A percentile compares a stretch with the other conserved stretches of the same genome.
These are phyloP conservation scores for Tribolium freemani DNA, from an alignment of 2,888 invertebrate species.

Conservation along the genomic window DNA sequence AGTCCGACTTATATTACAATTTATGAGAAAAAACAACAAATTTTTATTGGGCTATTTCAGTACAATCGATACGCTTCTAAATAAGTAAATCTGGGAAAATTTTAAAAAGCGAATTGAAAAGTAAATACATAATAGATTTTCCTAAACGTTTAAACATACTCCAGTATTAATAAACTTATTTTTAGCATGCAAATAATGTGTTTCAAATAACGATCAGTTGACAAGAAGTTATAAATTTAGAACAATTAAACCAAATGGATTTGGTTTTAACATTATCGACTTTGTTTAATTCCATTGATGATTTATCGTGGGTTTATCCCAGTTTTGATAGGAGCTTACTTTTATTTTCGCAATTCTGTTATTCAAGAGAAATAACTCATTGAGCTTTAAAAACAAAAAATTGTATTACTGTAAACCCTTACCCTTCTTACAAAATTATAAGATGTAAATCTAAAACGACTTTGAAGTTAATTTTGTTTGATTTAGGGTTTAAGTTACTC, in stretches of 20 bases:
- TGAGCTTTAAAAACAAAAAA: too few species aligned
- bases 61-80: not conserved
- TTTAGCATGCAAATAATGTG: too few species aligned
- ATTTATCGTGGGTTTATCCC: not conserved
- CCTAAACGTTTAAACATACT: too few species aligned
- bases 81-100: not conserved
- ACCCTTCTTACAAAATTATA: too few species aligned
- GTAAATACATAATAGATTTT: too few species aligned
- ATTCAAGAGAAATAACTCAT: too few species aligned
- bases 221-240: too few species aligned
- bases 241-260: not conserved
- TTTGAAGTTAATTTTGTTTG: not conserved
- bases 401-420: too few species aligned
- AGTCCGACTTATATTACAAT: not conserved
- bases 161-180: too few species aligned
- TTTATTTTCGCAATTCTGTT: too few species aligned
- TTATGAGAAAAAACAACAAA: not conserved
- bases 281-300: not conserved
- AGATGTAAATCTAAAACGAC: too few species aligned
- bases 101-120: not conserved
- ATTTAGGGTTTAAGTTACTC: not conserved
- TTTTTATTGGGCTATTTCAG: not conserved
- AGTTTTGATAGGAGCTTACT: not conserved
- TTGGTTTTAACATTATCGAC: not conserved
- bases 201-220: too few species aligned